Evolutionary conservation across 1,140 invertebrate genomes (phyloP).

Genomic region (Eupristina koningsbergeri): DNA sequence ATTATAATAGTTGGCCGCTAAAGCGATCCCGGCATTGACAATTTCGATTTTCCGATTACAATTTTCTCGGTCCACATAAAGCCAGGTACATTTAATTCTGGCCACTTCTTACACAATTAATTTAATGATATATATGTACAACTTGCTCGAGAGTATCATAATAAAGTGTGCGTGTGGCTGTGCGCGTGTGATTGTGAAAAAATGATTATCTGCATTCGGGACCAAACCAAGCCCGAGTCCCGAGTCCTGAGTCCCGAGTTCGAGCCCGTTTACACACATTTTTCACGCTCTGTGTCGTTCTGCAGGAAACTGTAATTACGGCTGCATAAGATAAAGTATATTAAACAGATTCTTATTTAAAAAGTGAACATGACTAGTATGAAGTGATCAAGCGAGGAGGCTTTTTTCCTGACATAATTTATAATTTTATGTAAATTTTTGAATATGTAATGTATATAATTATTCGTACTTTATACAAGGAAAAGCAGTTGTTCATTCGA

Average conservation of each 20-base stretch:
- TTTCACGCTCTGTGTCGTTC: constrained; percentile 13
- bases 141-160: constrained; percentile 1
- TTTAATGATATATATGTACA: not conserved
- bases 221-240: constrained; percentile 2
- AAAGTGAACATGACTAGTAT: constrained; percentile 26
- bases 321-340: constrained; percentile 19
- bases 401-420: constrained; percentile 24
- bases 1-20: not conserved
- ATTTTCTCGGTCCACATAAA: not conserved
- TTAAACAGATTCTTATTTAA: constrained; percentile 28
- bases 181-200: not conserved
- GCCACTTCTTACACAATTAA: constrained; percentile 8
- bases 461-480: constrained; percentile 24
- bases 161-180: not conserved
- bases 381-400: constrained; percentile 22
- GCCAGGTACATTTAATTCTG: not conserved
- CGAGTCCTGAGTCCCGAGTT: too few species aligned
- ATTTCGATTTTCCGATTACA: constrained; percentile 8
- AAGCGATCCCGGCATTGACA: not conserved
- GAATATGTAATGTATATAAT: constrained; percentile 26
- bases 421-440: constrained; percentile 28
- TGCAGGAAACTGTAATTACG: constrained; percentile 22
- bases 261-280: constrained; percentile 13
- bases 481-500: constrained; percentile 20
- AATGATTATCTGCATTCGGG: constrained; percentile 24